Base-by-base conservation (phyloP, 2,797 vertebrate genomes). In the Onychomys leucogaster region DNA sequence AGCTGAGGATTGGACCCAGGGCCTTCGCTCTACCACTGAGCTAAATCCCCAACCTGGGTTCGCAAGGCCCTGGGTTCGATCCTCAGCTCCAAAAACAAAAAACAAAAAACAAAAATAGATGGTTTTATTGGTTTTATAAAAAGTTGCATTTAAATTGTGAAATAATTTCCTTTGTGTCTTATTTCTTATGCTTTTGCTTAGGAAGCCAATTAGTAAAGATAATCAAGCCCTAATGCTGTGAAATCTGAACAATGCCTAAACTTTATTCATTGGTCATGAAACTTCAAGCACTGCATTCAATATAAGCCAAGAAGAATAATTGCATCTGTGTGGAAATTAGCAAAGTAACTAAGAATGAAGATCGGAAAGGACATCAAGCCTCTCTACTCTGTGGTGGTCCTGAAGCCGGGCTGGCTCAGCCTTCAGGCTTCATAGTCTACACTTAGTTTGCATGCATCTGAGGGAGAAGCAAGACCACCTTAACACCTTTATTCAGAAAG, bases 151-250 rank as follows among this genome's bases (percentile, higher is more conserved):
- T 78, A 75, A 96, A 75, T 4, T 97, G 49, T 41, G 61, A 93
- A 95, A 67, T 91, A 69, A 89, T 81, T 94, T 94, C 29, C 85
- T 95, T 13, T 83, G 27, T 91, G 32, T 92, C 65, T 94, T 67
- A 55, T 87, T 57, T 93, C 52, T 82, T 82, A 32, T 13, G 86
- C 49, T 95, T 96, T 34, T 75, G 49, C 84, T 93, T 85, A 92
- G 91, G 67, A 29, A 95, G 34, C 16, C 34, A 95, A 76, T 41
- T 76, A 95, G 55, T 1, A 93, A 63, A 95, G 92, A 90, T 65
- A 94, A 95, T 80, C 17, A 71, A 76, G 55, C 29, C 43, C 23
- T 71, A 63, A 65, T 89, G 86, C 4, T 91, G 25, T 84, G 61
- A 49, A 95, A 86, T 46, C 19, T 83, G 32, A 34, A 90, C n/a